Percentiles rank a stretch among this genome's conserved stretches.
phyloP scores from a whole-genome alignment of 2,113 vertebrate genomes.

The Grantiella picta region DNA sequence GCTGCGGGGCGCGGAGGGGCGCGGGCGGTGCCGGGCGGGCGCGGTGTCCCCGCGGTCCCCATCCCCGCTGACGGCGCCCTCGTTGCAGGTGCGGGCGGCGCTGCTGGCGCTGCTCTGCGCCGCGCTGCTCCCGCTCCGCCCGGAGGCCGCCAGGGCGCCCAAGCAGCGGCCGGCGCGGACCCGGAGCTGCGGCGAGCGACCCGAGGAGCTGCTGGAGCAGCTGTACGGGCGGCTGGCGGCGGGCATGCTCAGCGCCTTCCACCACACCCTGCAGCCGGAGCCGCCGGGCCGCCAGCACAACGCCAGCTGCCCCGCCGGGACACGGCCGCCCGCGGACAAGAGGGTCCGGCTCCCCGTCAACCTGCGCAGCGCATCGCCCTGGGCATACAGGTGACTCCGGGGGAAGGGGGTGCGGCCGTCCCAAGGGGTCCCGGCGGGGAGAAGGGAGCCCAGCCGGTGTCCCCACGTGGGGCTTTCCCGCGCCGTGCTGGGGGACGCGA shows the following conservation, averaged over 20 bases:
- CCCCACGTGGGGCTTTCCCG: background rate
- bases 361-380: constrained; percentile 89
- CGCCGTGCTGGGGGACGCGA: background rate
- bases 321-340: constrained; percentile 56
- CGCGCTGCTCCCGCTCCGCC: constrained; percentile 3
- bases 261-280: constrained; percentile 89
- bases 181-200: constrained; percentile 83
- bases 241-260: constrained; percentile 90
- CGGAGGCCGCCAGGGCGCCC: constrained; percentile 43
- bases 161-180: constrained; percentile 68
- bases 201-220: constrained; percentile 92
- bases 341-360: constrained; percentile 82
- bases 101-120: too few relatives aligned
- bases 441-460: background rate
- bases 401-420: background rate
- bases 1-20: too few relatives aligned
- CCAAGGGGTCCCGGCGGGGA: background rate
- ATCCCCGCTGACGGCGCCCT: too few relatives aligned
- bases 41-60: too few relatives aligned
- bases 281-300: constrained; percentile 79
- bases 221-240: constrained; percentile 90
- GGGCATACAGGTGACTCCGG: constrained; percentile 89
- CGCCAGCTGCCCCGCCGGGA: constrained; percentile 79
- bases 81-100: too few relatives aligned
- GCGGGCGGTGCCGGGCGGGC: too few relatives aligned